Evolutionary conservation across 2,888 invertebrate genomes (phyloP), one percentile per base, ranked within the genome.

Genomic region (Apantesis nais): DNA sequence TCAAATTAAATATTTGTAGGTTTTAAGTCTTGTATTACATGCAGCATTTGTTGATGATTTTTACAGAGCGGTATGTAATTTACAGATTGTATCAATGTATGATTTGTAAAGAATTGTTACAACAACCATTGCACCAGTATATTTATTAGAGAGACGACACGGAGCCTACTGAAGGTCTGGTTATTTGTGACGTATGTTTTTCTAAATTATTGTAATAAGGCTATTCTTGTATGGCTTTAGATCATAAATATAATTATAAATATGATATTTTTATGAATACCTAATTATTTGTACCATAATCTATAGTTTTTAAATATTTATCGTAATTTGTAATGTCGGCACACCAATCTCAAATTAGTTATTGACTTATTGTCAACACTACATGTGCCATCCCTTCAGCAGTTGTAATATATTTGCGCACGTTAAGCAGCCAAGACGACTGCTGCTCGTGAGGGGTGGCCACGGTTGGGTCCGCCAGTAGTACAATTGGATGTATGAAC

Each of bases 401-500:
- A 52, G 9, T n/a, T n/a, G n/a, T n/a, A n/a, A n/a, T n/a, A n/a
- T n/a, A n/a, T n/a, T n/a, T n/a, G n/a, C n/a, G n/a, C 39, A 19
- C 19, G 14, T 44, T 44, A 14, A 44, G 44, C 44, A 44, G 44
- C 2, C 44, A 14, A 11, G 9, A 12, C 1, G 9, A 8, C 39
- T 39, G 39, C 39, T 39, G 39, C 11, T 39, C 11, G 39, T 52
- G 5, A n/a, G 52, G 52, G 55, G 4, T 25, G 25, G 25, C 4
- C 25, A 37, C n/a, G 2, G 62, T 41, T 25, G 9, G 16, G 8
- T 41, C 16, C 41, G 62, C 7, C 39, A 12, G 58, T 8, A n/a
- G 31, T 41, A 60, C 58, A 41, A 29, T 52, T 4, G 62, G 70
- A 52, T 70, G 48, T 60, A 19, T 63, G 76, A 76, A 73, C 82